These are phyloP conservation scores for Tachystola acroxantha DNA, from an alignment of 2,888 invertebrate genomes.

Conservation along the genomic window DNA sequence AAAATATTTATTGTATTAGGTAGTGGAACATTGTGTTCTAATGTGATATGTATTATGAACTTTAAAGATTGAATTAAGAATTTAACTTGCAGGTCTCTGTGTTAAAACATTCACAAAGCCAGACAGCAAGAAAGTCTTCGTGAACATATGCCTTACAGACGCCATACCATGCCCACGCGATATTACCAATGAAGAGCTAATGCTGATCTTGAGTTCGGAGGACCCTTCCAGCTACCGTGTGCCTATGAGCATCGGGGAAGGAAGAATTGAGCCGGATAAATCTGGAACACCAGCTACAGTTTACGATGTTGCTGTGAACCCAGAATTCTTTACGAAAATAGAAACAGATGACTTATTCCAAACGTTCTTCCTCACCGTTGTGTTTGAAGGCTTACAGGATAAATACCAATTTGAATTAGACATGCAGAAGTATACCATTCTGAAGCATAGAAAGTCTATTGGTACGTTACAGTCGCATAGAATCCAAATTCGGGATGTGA, in stretches of 20 bases:
- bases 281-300: constrained; percentile 84
- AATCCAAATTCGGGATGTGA: constrained; percentile 83
- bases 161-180: constrained; percentile 86
- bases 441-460: constrained; percentile 86
- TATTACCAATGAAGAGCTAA: constrained; percentile 83
- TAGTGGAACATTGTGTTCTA: too few species aligned
- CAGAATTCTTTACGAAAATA: constrained; percentile 86
- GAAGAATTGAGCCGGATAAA: constrained; percentile 87
- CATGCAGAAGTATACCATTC: constrained; percentile 80
- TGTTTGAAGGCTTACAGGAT: constrained; percentile 85
- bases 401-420: constrained; percentile 87
- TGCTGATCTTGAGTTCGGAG: constrained; percentile 82
- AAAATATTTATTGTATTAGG: too few species aligned
- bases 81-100: constrained; percentile 86
- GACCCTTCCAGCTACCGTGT: constrained; percentile 86
- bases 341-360: constrained; percentile 83
- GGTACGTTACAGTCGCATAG: constrained; percentile 86
- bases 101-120: constrained; percentile 84
- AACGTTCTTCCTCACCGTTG: constrained; percentile 87
- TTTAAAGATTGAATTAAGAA: too few species aligned
- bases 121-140: constrained; percentile 86
- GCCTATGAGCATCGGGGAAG: constrained; percentile 94
- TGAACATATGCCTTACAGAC: constrained; percentile 90
- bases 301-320: constrained; percentile 91
- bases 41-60: too few species aligned